Evolutionary conservation across 2,888 invertebrate genomes (phyloP), one percentile per base, ranked within the genome.

Genomic region (Acleris holmiana): DNA sequence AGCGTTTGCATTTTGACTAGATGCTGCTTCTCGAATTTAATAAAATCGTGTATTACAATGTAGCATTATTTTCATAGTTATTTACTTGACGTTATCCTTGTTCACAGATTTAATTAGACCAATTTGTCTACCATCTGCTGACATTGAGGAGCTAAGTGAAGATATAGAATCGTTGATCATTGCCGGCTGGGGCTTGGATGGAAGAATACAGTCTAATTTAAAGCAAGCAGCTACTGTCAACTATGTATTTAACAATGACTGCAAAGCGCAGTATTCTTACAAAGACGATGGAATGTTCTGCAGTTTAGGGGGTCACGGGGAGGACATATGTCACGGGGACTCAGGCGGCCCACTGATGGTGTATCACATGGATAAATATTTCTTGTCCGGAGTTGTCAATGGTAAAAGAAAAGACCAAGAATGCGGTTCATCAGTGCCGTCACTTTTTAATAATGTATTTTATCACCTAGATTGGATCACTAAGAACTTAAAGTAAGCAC

Each of bases 321-420:
- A 65, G 29, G 65, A 65, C 10, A 60, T 60, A 5, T 65, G 65
- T 29, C 25, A 55, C 1, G 65, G 65, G 0, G 65, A 65, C 25
- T 65, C 65, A 1, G 65, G 65, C 4, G 65, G 65, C 2, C 65
- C 65, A 5, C 23, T 65, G 10, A 65, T 65, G 65, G 35, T 46
- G 17, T 7, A 48, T 13, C 13, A 13, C 0, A 48, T 44, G 3
- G 49, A 49, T 8, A 59, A 55, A 18, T 64, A 25, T 23, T 59
- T 29, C 35, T 29, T 64, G 40, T 58, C 53, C 3, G 65, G 65
- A 8, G 17, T 59, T 4, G 59, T 55, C 0, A 65, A 17, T 18
- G 65, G 65, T 0, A 65, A 65, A 19, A 19, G 44, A 5, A 17
- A 5, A 0, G 19, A 13, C 2, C 19, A 18, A 1, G 23, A 21